Base-by-base conservation (phyloP, 1,140 invertebrate genomes). In the Drosophila chauvacae region DNA sequence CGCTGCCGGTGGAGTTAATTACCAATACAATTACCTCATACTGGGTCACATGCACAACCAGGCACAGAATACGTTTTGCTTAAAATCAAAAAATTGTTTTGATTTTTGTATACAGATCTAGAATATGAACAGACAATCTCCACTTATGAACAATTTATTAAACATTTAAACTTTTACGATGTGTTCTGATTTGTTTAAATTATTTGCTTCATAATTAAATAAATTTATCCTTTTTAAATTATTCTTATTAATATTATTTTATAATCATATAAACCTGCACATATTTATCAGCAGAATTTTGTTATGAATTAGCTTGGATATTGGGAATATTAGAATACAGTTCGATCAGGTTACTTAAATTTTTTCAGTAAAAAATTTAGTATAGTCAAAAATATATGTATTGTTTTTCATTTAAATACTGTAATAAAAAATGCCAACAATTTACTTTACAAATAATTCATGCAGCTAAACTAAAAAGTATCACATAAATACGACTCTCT, bases 21-120 rank as follows among this genome's bases (percentile, higher is more conserved):
- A 82, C 74, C 62, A 61, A 82, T 82, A 74, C 53, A 82, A 83
- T 66, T 69, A 71, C 60, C 70, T 65, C 42, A 42, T 35, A 47
- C 14, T 61, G 33, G 45, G 33, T 45, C 56, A 57, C 44, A 80
- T 23, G 26, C 23, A 48, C 33, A 63, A 18, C 26, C 26, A 10
- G n/a, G 3, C 3, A 30, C 18, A 44, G 20, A 33, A 33, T 33
- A 3, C 0, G 33, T 18, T 51, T 33, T 28, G 7, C 6, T 10
- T n/a, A 28, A 48, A n/a, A 9, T 10, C 26, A 7, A 14, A 7
- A 14, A 3, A 23, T 45, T 47, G 7, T 23, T 47, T 26, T 4
- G 7, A 26, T 26, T 26, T 48, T 16, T 16, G 14, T 3, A 48
- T 16, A 3, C 6, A 0, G 13, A 47, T 23, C 11, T 6, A 13